Evolutionary conservation across 2,888 invertebrate genomes (phyloP).

Genomic region (Spilarctia lutea): DNA sequence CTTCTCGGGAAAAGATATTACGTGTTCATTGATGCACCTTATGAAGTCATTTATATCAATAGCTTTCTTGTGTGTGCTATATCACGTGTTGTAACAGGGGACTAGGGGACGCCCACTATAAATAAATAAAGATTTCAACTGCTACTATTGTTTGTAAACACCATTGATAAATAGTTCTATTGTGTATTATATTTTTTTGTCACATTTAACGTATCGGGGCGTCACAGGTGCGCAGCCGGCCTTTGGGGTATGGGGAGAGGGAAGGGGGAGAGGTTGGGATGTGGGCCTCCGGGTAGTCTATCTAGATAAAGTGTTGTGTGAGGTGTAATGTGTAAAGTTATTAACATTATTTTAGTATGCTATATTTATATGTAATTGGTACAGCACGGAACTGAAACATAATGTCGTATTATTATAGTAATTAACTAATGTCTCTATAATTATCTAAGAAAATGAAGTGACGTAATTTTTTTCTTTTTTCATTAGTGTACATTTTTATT

Average conservation of each 20-base stretch:
- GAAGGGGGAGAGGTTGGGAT: no score
- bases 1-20: neutral
- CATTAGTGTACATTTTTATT: neutral
- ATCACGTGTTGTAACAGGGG: neutral
- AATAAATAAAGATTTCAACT: neutral
- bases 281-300: no score
- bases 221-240: no score
- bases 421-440: neutral
- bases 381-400: neutral
- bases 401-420: neutral
- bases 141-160: neutral
- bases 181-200: no score
- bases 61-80: neutral
- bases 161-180: neutral
- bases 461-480: neutral
- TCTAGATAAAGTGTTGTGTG: no score
- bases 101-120: constrained; percentile 3
- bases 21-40: neutral
- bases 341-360: no score
- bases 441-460: neutral
- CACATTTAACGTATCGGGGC: no score
- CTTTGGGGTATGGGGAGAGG: no score
- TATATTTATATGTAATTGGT: no score
- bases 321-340: no score
- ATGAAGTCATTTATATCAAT: neutral